Conservation (phyloP, 2,797 vertebrate species). For the Chloroceryle inda region DNA sequence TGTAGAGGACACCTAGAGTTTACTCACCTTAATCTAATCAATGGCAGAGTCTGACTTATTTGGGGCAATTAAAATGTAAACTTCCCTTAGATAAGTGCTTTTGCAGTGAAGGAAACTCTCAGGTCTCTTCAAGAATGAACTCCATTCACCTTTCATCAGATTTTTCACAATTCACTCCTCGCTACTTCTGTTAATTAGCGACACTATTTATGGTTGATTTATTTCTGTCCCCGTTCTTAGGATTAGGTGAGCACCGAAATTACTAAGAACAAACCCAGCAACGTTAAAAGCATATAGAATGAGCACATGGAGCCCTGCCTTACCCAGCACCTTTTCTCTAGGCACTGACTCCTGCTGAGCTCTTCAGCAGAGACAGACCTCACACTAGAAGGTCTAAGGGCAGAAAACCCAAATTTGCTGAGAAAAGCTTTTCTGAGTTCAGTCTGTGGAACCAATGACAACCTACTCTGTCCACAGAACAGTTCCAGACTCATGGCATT, state of each 20-base stretch:
- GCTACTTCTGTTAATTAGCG: slow-evolving; percentile 18
- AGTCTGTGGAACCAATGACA: neutral
- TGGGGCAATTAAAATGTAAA: slow-evolving; percentile 55
- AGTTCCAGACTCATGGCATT: neutral
- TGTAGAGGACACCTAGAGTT: neutral
- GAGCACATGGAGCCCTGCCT: neutral
- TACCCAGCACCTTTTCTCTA: neutral
- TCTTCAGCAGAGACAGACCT: neutral
- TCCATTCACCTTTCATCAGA: neutral
- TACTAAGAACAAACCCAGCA: neutral
- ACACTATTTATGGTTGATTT: neutral
- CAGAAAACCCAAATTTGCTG: neutral
- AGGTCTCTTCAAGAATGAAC: neutral
- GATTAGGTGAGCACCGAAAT: neutral
- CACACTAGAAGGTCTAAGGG: neutral
- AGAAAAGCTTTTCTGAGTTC: neutral
- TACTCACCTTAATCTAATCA: slow-evolving; percentile 3
- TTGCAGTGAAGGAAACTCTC: neutral
- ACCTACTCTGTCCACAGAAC: neutral
- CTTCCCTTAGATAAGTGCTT: slow-evolving; percentile 23
- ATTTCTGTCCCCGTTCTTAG: neutral
- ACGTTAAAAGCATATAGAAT: neutral
- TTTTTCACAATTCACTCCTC: slow-evolving; percentile 13
- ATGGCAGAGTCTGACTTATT: slow-evolving; percentile 10
- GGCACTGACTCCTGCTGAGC: neutral